Evolutionary conservation across 2,888 invertebrate genomes (phyloP), one percentile per base, ranked within the genome.

Genomic region (Minunthozetes semirufus): DNA sequence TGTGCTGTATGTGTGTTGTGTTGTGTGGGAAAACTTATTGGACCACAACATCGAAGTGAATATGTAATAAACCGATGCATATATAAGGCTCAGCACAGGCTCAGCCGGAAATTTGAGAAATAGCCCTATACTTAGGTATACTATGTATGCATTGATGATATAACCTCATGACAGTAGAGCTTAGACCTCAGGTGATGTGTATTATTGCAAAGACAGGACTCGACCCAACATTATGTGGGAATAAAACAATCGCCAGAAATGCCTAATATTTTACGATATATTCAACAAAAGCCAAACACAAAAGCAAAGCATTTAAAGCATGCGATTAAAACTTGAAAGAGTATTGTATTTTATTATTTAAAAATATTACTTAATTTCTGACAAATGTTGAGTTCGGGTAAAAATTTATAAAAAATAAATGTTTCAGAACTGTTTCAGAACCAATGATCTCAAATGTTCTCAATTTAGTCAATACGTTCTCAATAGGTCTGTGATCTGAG

Each of bases 91-190:
- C 63, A 63, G 63, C 63, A 48, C 15, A 50, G 56, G 56, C 63
- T 63, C 63, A 63, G 63, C 63, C 63, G 63, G 63, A 63, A 63
- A 63, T 63, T 63, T 63, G 33, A 63, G 63, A 63, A 63, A 63
- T 63, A 63, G 63, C 63, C 63, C 63, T 63, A 63, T 63, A 63
- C 63, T 63, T 38, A 33, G 33, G 38, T 29, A 63, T 15, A 63
- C 38, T 13, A 8, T 13, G 6, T 15, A 33, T 63, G 6, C 22
- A 33, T 63, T 63, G 63, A 63, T 63, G 63, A 63, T 33, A 63
- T 63, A 63, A 63, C 63, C 63, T 59, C 38, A 63, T 63, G 63
- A 63, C 63, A 63, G 63, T 33, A 63, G 33, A n/a, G 63, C 19
- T 63, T 17, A n/a, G 9, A 61, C 61, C 61, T 25, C 63, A 63